phyloP scores from a whole-genome alignment of 2,888 invertebrate genomes.

The Chrysomela aeneicollis region DNA sequence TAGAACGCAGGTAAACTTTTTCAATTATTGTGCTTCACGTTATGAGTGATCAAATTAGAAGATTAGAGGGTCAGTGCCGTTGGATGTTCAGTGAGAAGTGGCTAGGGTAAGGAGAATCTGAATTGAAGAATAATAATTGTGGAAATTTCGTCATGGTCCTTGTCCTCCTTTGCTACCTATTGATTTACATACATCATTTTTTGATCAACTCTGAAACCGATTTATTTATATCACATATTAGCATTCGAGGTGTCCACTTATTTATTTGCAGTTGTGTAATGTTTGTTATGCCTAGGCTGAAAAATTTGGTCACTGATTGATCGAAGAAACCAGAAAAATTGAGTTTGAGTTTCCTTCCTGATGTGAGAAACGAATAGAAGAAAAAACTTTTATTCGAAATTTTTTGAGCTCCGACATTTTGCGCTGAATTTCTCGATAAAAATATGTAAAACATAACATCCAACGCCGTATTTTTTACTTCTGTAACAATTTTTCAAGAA shows the following conservation, averaged over 20 bases:
- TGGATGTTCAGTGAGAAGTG: neutral
- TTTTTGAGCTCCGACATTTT: too few relatives aligned
- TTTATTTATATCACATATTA: constrained; percentile 1
- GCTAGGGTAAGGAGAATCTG: neutral
- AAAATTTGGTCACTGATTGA: neutral
- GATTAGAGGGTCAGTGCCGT: neutral
- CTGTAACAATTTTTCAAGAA: too few relatives aligned
- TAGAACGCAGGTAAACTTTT: neutral
- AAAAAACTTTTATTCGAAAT: too few relatives aligned
- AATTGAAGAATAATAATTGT: neutral
- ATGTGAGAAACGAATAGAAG: too few relatives aligned
- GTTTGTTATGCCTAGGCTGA: neutral
- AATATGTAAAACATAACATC: too few relatives aligned
- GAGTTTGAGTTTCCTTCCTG: too few relatives aligned
- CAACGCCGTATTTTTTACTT: too few relatives aligned
- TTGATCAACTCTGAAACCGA: neutral
- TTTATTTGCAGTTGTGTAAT: neutral
- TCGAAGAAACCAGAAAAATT: too few relatives aligned
- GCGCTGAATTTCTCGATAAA: too few relatives aligned
- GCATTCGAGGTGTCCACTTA: neutral
- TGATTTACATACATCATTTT: constrained; percentile 1
- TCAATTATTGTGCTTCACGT: too few relatives aligned
- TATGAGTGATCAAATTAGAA: neutral
- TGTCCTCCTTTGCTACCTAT: neutral
- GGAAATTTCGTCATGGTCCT: neutral